These are phyloP conservation scores for Odobenus rosmarus DNA, from an alignment of 2,113 vertebrate species.

Conservation along the genomic window DNA sequence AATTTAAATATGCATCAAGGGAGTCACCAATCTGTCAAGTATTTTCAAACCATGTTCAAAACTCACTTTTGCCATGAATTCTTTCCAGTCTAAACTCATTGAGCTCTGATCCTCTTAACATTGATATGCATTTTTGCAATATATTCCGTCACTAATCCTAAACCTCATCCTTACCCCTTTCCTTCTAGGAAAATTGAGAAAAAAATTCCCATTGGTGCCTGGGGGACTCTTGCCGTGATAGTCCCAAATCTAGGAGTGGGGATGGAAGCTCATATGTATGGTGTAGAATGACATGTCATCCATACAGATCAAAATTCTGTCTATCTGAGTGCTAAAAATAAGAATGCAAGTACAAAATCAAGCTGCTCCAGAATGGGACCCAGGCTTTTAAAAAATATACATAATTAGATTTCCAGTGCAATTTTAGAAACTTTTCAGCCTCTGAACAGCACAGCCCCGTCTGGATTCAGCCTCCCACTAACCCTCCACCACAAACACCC, in stretches of 20 bases:
- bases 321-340: not conserved
- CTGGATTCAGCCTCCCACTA: not conserved
- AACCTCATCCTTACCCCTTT: not conserved
- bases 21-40: conserved; percentile 8
- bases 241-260: not conserved
- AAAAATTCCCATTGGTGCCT: not conserved
- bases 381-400: not conserved
- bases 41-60: conserved; percentile 14
- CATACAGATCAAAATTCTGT: not conserved
- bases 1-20: not conserved
- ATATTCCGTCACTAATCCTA: not conserved
- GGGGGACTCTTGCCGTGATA: not conserved
- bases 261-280: not conserved
- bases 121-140: not conserved
- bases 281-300: not conserved
- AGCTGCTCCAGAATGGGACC: not conserved
- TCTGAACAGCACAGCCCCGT: not conserved
- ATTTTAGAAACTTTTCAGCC: conserved; percentile 1
- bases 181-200: not conserved
- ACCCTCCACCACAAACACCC: not conserved
- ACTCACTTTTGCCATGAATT: not conserved
- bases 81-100: not conserved
- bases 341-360: not conserved
- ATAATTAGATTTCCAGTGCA: not conserved
- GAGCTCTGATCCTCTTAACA: not conserved